These are phyloP conservation scores for Junonia oenone DNA, from an alignment of 2,888 invertebrate species.

Conservation along the genomic window DNA sequence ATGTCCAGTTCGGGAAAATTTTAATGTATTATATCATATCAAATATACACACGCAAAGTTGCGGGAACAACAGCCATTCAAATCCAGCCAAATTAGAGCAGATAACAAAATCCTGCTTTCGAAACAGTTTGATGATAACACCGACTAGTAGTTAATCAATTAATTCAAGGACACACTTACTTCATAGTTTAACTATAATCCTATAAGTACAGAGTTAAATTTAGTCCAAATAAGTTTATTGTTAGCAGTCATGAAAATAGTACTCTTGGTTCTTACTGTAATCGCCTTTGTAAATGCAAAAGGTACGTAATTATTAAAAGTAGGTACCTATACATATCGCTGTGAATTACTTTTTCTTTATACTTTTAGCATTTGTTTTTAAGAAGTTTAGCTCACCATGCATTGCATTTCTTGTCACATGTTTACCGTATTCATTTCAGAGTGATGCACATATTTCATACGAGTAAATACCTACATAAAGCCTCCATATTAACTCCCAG, in stretches of 20 bases:
- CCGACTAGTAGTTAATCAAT: slow-evolving; percentile 25
- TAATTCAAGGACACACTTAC: slow-evolving; percentile 28
- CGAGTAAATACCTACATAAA: too few relatives aligned
- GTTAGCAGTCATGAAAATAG: slow-evolving; percentile 10
- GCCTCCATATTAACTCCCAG: too few relatives aligned
- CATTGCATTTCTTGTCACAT: too few relatives aligned
- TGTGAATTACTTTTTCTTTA: neutral
- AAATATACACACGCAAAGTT: neutral
- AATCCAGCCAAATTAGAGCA: neutral
- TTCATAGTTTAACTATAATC: slow-evolving; percentile 22
- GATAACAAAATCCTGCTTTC: slow-evolving; percentile 33
- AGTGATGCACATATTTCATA: too few relatives aligned
- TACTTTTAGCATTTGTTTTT: neutral
- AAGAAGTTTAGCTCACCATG: too few relatives aligned
- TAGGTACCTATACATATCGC: too few relatives aligned
- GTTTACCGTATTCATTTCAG: too few relatives aligned
- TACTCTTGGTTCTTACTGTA: slow-evolving; percentile 19
- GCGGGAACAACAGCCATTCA: neutral
- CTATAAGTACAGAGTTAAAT: slow-evolving; percentile 3
- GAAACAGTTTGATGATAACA: slow-evolving; percentile 32
- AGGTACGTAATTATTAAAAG: slow-evolving; percentile 19
- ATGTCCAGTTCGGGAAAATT: too few relatives aligned
- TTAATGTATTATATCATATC: too few relatives aligned
- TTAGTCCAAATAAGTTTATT: neutral
- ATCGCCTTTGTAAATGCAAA: slow-evolving; percentile 11